Percentiles rank a stretch among this genome's conserved stretches.
Evolutionary conservation across 2,113 vertebrate species (phyloP).

Genomic region (Microtus pennsylvanicus): DNA sequence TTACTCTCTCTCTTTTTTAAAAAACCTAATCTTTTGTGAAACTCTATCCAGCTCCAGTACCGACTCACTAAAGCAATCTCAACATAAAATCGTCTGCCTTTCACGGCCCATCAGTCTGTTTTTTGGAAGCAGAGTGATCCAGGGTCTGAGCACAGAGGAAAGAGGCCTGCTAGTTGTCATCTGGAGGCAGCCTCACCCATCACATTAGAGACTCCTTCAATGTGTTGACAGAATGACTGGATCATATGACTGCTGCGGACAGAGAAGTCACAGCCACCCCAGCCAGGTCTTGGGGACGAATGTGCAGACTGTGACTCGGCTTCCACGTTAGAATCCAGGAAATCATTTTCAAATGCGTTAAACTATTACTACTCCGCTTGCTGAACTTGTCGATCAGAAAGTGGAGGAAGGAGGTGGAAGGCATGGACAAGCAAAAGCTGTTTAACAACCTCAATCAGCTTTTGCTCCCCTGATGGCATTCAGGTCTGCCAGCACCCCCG

Average conservation of each 20-base stretch:
- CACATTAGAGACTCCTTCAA: background rate
- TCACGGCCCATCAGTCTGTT: background rate
- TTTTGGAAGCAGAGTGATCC: background rate
- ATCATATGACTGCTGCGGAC: background rate
- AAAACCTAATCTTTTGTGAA: conserved; percentile 32
- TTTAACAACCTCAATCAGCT: background rate
- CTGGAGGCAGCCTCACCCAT: background rate
- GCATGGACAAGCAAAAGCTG: background rate
- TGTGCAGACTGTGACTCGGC: background rate
- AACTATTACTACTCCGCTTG: background rate
- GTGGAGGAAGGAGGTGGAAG: conserved; percentile 28
- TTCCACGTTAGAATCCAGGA: conserved; percentile 47
- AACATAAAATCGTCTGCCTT: background rate
- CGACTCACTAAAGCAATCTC: background rate
- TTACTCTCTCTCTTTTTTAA: conserved; percentile 29
- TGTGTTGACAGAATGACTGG: background rate
- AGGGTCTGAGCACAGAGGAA: background rate
- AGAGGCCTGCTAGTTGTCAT: background rate
- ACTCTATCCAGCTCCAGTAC: conserved; percentile 22
- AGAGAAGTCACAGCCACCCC: background rate
- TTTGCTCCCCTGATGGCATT: background rate
- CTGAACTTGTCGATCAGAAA: conserved; percentile 49
- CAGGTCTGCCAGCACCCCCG: background rate
- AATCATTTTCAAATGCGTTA: background rate
- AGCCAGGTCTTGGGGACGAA: background rate